phyloP scores from a whole-genome alignment of 2,797 vertebrate genomes.

The Crotalus adamanteus region DNA sequence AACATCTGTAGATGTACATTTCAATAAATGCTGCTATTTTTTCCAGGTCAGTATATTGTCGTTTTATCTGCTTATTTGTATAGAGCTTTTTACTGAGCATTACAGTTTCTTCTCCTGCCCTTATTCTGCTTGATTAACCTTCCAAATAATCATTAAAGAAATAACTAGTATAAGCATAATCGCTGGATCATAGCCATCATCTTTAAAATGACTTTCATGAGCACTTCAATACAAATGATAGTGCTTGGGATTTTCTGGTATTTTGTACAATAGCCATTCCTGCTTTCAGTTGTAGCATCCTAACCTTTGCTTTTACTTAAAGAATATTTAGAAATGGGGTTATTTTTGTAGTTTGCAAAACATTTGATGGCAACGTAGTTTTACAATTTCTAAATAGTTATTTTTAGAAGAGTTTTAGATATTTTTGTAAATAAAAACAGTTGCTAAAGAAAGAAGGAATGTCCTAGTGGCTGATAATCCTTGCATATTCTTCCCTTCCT shows the following conservation, averaged over 20 bases:
- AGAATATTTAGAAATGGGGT: not conserved
- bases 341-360: not conserved
- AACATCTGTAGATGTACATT: not conserved
- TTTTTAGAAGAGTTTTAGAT: not conserved
- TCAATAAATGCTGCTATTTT: not conserved
- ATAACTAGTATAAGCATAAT: not conserved
- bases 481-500: constrained; percentile 59
- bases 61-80: not conserved
- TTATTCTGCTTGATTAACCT: not conserved
- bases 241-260: not conserved
- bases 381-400: not conserved
- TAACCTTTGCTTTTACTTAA: not conserved
- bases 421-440: not conserved
- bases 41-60: not conserved
- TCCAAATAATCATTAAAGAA: not conserved
- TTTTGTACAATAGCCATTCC: not conserved
- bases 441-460: constrained; percentile 54
- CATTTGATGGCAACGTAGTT: not conserved
- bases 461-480: constrained; percentile 51
- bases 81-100: not conserved
- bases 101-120: not conserved
- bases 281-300: not conserved
- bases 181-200: not conserved
- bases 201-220: not conserved
- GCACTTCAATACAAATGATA: not conserved